A percentile compares a stretch with the other conserved stretches of the same genome.
These are phyloP conservation scores for Podarcis muralis DNA, from an alignment of 2,113 vertebrate species.

Conservation along the genomic window DNA sequence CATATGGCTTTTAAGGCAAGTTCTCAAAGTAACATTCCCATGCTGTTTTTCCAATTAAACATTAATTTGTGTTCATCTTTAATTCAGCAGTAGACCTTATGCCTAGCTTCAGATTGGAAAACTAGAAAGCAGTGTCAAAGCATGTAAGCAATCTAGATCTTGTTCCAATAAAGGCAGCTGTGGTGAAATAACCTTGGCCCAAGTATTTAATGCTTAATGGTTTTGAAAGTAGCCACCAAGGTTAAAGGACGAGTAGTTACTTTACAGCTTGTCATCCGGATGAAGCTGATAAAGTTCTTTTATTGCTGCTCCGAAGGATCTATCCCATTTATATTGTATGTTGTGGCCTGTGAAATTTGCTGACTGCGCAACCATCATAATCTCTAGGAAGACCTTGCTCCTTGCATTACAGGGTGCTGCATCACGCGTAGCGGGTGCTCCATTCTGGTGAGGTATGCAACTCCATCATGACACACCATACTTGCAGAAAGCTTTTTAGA, in stretches of 20 bases:
- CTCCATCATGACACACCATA: background rate
- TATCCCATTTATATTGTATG: background rate
- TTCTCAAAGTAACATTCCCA: background rate
- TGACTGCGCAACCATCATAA: background rate
- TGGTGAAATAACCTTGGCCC: background rate
- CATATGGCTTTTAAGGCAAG: conserved; percentile 98
- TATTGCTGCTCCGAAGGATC: background rate
- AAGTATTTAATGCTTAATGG: background rate
- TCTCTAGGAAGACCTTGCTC: background rate
- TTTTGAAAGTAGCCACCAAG: background rate
- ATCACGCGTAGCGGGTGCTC: background rate
- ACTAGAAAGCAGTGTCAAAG: background rate
- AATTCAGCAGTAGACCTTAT: conserved; percentile 18
- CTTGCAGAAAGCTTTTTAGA: background rate
- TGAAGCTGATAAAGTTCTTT: background rate
- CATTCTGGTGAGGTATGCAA: background rate
- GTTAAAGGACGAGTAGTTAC: background rate
- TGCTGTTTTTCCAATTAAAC: conserved; percentile 8
- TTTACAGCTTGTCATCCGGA: background rate
- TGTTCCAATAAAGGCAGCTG: background rate
- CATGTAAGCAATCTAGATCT: background rate
- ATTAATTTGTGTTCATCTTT: background rate
- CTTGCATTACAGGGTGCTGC: background rate
- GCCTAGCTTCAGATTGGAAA: background rate
- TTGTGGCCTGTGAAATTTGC: background rate